phyloP scores from a whole-genome alignment of 2,888 invertebrate species.

The Torymus texanus region DNA sequence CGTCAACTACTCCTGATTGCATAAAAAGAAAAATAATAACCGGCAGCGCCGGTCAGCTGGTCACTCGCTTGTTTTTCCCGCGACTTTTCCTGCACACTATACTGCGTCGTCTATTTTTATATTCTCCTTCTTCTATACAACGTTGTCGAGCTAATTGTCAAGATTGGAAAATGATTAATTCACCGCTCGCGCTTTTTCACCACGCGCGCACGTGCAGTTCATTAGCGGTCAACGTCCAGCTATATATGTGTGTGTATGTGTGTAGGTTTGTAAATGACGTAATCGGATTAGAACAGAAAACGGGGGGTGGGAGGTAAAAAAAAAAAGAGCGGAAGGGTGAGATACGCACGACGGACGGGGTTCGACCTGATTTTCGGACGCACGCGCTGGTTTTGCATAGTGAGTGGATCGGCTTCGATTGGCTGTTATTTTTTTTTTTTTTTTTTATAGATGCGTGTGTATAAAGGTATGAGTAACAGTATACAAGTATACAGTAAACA shows the following conservation, averaged over 20 bases:
- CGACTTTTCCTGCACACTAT: not conserved
- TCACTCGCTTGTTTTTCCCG: conserved; percentile 14
- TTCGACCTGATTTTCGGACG: conserved; percentile 22
- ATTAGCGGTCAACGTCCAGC: conserved; percentile 32
- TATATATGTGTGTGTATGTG: not conserved
- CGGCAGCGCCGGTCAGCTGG: not conserved
- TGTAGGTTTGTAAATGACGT: conserved; percentile 9
- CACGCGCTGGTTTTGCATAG: not conserved
- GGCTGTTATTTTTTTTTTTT: no score
- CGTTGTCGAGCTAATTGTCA: not conserved
- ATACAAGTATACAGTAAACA: no score
- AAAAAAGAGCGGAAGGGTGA: not conserved
- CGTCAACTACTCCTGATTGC: conserved; percentile 9
- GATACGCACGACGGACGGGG: not conserved
- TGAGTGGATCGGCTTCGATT: no score
- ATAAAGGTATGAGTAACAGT: no score
- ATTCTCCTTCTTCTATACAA: not conserved
- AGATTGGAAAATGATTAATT: conserved; percentile 32
- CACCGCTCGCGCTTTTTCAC: not conserved
- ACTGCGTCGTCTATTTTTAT: not conserved
- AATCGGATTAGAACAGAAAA: conserved; percentile 24
- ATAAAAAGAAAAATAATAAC: conserved; percentile 29
- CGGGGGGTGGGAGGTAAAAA: not conserved
- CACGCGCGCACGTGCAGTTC: conserved; percentile 11
- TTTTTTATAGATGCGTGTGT: no score